phyloP scores from a whole-genome alignment of 2,797 vertebrate genomes.

The Galaxias olidus region DNA sequence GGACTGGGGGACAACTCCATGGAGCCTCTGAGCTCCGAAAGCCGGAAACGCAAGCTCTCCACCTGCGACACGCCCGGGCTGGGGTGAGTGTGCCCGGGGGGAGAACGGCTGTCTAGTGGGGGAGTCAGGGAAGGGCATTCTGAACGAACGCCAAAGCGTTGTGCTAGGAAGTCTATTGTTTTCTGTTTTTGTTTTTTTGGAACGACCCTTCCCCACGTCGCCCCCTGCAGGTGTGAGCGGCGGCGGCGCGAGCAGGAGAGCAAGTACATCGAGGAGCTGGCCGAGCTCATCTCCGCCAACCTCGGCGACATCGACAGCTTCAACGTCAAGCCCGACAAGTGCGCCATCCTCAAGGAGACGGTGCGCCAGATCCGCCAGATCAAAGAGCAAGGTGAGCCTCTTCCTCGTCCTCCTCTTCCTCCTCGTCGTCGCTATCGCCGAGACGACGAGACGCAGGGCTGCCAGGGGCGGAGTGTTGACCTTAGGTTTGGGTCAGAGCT shows the following conservation, averaged over 20 bases:
- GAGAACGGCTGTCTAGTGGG: too few species aligned
- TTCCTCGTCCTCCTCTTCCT: background rate
- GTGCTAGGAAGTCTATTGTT: too few species aligned
- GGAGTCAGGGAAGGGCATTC: background rate
- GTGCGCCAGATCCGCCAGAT: conserved; percentile 98
- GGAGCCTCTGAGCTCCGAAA: conserved; percentile 84
- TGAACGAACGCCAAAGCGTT: background rate
- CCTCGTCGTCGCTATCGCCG: background rate
- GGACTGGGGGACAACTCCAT: conserved; percentile 91
- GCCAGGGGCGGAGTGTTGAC: too few species aligned
- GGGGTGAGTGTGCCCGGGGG: conserved; percentile 75
- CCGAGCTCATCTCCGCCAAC: conserved; percentile 97
- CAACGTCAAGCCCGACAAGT: conserved; percentile 99
- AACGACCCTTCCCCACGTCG: background rate
- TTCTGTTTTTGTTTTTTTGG: too few species aligned
- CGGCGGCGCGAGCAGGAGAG: conserved; percentile 96
- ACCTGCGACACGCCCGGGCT: conserved; percentile 85
- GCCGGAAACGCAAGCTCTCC: conserved; percentile 90
- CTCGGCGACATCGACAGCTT: conserved; percentile 97
- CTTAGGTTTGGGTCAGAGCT: too few species aligned
- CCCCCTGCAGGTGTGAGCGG: conserved; percentile 85
- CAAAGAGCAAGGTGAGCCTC: conserved; percentile 92
- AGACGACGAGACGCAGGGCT: background rate
- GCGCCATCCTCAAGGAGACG: conserved; percentile 97
- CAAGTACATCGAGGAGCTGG: conserved; percentile 97